A percentile compares a stretch with the other conserved stretches of the same genome.
Evolutionary conservation across 2,113 vertebrate genomes (phyloP).

Genomic region (Pionites leucogaster): DNA sequence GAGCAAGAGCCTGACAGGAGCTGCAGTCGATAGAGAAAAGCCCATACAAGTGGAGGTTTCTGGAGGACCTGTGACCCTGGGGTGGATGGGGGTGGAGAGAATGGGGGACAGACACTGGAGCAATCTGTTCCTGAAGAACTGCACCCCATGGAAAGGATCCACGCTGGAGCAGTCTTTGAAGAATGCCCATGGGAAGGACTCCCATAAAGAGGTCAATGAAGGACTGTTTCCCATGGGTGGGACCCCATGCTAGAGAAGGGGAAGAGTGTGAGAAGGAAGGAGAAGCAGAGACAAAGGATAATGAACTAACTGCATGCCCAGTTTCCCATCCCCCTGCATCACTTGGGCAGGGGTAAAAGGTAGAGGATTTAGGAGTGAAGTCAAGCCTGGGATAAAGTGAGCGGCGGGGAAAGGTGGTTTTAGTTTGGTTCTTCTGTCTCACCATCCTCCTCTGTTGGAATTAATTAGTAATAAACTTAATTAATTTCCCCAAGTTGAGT

Average conservation of each 20-base stretch:
- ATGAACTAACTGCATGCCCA: neutral
- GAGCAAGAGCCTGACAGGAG: accelerated
- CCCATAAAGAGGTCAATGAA: accelerated
- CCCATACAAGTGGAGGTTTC: neutral
- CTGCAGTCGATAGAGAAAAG: neutral
- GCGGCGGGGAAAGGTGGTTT: accelerated
- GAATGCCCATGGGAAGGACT: neutral
- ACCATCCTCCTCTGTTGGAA: neutral
- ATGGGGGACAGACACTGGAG: neutral
- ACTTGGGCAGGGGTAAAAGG: accelerated
- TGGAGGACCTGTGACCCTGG: neutral
- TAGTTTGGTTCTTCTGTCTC: neutral
- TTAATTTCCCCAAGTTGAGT: neutral
- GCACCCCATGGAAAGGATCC: accelerated
- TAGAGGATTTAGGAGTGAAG: neutral
- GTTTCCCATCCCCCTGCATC: accelerated
- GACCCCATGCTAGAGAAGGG: neutral
- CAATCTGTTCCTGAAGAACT: neutral
- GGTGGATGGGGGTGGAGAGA: too few species aligned
- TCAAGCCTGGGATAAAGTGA: neutral
- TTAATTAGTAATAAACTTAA: neutral
- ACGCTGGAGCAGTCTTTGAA: neutral
- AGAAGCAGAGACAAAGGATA: neutral
- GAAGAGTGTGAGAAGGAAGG: neutral
- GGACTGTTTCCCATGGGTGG: accelerated